These are phyloP conservation scores for Paralichthys olivaceus DNA, from an alignment of 2,113 vertebrate species.

Conservation along the genomic window DNA sequence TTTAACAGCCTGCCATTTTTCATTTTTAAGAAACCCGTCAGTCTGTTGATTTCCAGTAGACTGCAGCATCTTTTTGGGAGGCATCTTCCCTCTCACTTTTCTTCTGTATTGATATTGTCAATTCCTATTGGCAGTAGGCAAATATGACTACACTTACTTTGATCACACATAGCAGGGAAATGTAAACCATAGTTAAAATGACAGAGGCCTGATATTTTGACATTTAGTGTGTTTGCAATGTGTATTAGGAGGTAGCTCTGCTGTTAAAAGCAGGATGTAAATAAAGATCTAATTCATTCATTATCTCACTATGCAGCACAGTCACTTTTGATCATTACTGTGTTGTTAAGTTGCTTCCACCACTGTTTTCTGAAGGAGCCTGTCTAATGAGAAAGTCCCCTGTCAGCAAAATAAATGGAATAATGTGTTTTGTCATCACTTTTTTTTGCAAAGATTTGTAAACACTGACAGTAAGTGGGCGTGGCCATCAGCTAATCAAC, in stretches of 20 bases:
- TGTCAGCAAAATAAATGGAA: background rate
- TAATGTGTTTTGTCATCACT: background rate
- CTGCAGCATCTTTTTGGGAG: background rate
- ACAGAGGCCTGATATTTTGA: no score
- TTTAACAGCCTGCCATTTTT: background rate
- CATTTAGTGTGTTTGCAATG: background rate
- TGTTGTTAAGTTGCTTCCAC: background rate
- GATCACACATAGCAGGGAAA: background rate
- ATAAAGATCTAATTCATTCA: background rate
- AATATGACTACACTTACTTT: background rate
- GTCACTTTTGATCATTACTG: background rate
- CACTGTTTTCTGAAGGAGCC: background rate
- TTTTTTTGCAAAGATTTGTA: background rate
- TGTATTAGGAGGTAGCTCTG: background rate
- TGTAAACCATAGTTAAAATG: background rate
- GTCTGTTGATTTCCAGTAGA: background rate
- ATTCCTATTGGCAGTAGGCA: background rate
- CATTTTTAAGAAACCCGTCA: background rate
- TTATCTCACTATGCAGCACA: background rate
- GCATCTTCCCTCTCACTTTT: background rate
- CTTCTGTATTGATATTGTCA: background rate
- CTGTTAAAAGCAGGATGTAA: background rate
- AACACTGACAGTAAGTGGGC: background rate
- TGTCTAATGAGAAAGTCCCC: background rate
- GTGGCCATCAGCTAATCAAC: background rate